These are phyloP conservation scores for Polyodon spathula DNA, from an alignment of 2,113 vertebrate species.

Conservation along the genomic window DNA sequence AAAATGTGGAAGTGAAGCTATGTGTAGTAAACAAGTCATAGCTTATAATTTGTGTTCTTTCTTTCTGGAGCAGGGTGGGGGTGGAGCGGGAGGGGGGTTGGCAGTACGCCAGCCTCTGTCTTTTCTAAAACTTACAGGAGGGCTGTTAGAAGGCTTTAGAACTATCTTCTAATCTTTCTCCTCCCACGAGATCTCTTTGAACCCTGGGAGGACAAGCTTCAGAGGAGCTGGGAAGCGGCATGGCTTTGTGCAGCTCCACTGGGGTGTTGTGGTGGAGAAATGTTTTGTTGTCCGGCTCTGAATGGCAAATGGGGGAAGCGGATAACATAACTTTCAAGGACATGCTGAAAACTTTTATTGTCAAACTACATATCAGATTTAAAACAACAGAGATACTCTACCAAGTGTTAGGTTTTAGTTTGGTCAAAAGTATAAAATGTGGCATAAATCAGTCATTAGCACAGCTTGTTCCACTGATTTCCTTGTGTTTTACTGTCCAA, in stretches of 20 bases:
- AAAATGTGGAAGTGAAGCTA: too few relatives aligned
- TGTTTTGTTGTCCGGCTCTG: neutral
- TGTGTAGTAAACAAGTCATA: too few relatives aligned
- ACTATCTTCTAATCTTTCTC: too few relatives aligned
- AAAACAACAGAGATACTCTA: too few relatives aligned
- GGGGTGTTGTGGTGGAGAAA: neutral
- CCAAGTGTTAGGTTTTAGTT: too few relatives aligned
- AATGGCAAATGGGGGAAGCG: neutral
- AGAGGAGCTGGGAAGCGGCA: neutral
- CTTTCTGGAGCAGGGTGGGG: neutral
- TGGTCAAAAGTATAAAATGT: too few relatives aligned
- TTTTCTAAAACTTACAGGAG: neutral
- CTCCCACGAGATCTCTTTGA: too few relatives aligned
- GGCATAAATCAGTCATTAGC: too few relatives aligned
- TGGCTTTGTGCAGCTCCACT: neutral
- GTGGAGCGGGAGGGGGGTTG: neutral
- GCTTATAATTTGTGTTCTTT: neutral
- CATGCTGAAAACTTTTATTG: too few relatives aligned
- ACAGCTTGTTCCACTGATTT: too few relatives aligned
- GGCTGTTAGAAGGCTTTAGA: neutral
- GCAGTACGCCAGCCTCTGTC: neutral
- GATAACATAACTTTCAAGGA: neutral
- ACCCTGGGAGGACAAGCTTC: neutral
- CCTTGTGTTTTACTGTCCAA: too few relatives aligned
- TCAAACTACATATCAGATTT: too few relatives aligned